Percentiles rank a stretch among this genome's conserved stretches.
These are phyloP conservation scores for Melinopterus prodromus DNA, from an alignment of 2,888 invertebrate species.

Conservation along the genomic window DNA sequence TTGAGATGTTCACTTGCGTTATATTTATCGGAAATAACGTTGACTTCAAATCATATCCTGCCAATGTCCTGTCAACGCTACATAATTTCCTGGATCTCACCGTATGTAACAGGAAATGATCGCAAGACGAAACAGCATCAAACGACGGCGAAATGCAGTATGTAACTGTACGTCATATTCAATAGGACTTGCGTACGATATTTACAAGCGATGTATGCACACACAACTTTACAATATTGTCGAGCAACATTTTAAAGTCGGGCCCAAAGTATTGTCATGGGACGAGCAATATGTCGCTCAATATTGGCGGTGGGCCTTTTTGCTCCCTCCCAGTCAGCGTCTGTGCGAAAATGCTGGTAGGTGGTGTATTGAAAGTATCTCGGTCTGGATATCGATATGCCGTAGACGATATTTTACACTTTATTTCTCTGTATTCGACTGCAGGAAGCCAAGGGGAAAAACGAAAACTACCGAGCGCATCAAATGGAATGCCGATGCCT, in stretches of 20 bases:
- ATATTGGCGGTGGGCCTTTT: background rate
- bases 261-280: background rate
- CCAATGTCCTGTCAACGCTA: too few relatives aligned
- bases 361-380: background rate
- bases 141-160: background rate
- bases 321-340: background rate
- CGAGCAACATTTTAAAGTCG: background rate
- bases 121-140: too few relatives aligned
- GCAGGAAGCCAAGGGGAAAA: background rate
- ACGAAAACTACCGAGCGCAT: background rate
- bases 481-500: background rate
- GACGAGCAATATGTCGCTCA: conserved; percentile 4
- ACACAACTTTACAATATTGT: background rate
- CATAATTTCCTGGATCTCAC: too few relatives aligned
- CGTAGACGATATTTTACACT: background rate
- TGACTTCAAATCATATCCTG: too few relatives aligned
- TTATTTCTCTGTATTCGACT: conserved; percentile 4
- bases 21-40: too few relatives aligned
- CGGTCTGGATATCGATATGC: conserved; percentile 4
- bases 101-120: too few relatives aligned
- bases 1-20: too few relatives aligned
- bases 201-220: background rate
- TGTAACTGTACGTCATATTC: background rate
- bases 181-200: background rate
- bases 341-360: background rate